Conservation (phyloP, 2,113 vertebrate genomes). For the Stigmatopora nigra region DNA sequence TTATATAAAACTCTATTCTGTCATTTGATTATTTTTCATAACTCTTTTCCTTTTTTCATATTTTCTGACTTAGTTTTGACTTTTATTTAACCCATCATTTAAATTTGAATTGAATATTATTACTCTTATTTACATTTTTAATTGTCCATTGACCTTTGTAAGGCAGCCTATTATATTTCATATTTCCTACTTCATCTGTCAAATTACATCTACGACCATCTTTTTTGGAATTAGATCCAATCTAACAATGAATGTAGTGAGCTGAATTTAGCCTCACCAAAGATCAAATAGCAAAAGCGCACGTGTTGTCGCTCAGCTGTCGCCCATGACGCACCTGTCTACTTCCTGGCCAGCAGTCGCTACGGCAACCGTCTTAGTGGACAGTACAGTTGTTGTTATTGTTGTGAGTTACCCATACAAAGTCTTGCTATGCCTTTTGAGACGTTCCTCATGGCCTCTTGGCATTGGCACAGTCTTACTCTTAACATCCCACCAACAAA, state of each 20-base stretch:
- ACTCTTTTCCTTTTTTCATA: no score
- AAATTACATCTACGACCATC: neutral
- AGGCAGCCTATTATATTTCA: no score
- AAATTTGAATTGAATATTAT: no score
- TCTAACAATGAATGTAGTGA: neutral
- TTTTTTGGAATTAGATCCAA: neutral
- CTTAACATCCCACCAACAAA: slow-evolving; percentile 17
- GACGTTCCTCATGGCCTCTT: slow-evolving; percentile 61
- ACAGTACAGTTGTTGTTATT: neutral
- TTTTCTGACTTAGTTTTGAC: no score
- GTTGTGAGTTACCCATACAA: slow-evolving; percentile 46
- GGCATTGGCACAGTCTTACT: neutral
- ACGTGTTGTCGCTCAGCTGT: slow-evolving; percentile 48
- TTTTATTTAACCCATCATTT: no score
- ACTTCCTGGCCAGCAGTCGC: neutral
- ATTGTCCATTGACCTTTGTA: no score
- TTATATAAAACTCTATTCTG: no score
- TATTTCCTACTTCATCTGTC: no score
- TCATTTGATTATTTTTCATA: no score
- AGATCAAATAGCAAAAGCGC: slow-evolving; percentile 53
- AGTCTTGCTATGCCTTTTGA: slow-evolving; percentile 60
- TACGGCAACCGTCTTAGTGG: neutral
- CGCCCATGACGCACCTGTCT: slow-evolving; percentile 27
- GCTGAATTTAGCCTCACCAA: slow-evolving; percentile 48
- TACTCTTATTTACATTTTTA: no score